Base-by-base conservation (phyloP, 35 echinoderm and acorn worm species). In the Lytechinus pictus region DNA sequence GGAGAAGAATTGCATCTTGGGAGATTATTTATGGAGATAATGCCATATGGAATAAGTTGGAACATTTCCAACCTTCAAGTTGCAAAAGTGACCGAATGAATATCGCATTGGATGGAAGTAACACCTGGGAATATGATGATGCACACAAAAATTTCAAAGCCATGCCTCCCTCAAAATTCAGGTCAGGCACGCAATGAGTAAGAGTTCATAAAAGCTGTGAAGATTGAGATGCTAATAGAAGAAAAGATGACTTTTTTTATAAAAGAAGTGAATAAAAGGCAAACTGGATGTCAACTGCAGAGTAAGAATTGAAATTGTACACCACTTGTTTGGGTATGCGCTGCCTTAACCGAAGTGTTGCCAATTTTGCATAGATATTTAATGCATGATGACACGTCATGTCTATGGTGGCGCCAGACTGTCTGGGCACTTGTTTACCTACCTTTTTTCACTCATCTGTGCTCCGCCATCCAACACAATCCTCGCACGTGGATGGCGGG, bases 321-420 rank as follows among this genome's bases (percentile, higher is more conserved):
- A 93, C 92, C 92, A 93, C 92, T 33, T 53, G 92, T 53, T 90
- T 44, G 29, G 11, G 92, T 57, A 54, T 93, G 92, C 7, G 55
- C 54, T 57, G 55, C 54, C 28, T 55, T 53, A 93, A 57, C 5
- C 11, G 52, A 57, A 55, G 92, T 28, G 54, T 55, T 93, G 53
- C 52, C 28, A 28, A 57, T 93, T 44, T 57, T 93, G 92, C 92
- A 28, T 93, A 55, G 92, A 93, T 93, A 57, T 93, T 93, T 93
- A 93, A 55, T 93, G 92, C 92, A 93, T 93, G 92, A 93, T 93
- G 92, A 93, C 92, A 93, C 92, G 92, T 93, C 92, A 93, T 93
- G 92, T 93, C 92, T 57, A 54, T 19, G 54, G 2, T 93, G 92
- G 92, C 92, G 92, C 92, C 92, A 93, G 92, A 93, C 92, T 93